Base-by-base conservation (phyloP, 2,797 vertebrate genomes). In the Sebastes wilsoni region DNA sequence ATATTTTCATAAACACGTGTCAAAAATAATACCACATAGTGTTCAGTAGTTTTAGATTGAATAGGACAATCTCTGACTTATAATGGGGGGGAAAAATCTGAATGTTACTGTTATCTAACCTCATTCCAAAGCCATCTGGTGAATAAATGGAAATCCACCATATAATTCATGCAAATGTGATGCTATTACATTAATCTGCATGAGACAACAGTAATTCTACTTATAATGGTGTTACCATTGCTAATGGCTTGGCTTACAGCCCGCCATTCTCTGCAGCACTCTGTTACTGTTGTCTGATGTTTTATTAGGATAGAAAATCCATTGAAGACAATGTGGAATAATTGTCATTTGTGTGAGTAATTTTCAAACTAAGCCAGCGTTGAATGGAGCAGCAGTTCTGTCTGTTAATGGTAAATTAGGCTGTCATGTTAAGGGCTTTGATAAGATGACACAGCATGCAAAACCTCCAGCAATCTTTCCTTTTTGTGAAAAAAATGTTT, bases 51-150 rank as follows among this genome's bases (percentile, higher is more conserved):
- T 81, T 66, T 42, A 75, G 66, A 65, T 25, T 59, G 6, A 83
- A 62, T 46, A 59, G 38, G 73, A 90, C 82, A 86, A 88, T 88
- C 80, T 79, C 6, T 75, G 62, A 77, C 23, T 76, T 84, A 28
- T 62, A 82, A 23, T 32, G 34, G n/a, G n/a, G 27, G 49, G 18
- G 0, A 5, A 13, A 16, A 9, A 32, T 73, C 12, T 72, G 8
- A 78, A 79, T 81, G 27, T 76, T 23, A 4, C 23, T 59, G 16
- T 55, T 73, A 64, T 67, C 78, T 75, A 72, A 67, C 16, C 34
- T 81, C 38, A 72, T 83, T 87, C 66, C 72, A 72, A 64, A 83
- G 65, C 77, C 80, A 72, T 77, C 25, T 34, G 27, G 38, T 78
- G 12, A 78, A 74, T 78, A 72, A 32, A 83, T 52, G 25, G 65